Evolutionary conservation across 2,888 invertebrate species (phyloP), one percentile per base, ranked within the genome.

Genomic region (Liposcelis brunnea): DNA sequence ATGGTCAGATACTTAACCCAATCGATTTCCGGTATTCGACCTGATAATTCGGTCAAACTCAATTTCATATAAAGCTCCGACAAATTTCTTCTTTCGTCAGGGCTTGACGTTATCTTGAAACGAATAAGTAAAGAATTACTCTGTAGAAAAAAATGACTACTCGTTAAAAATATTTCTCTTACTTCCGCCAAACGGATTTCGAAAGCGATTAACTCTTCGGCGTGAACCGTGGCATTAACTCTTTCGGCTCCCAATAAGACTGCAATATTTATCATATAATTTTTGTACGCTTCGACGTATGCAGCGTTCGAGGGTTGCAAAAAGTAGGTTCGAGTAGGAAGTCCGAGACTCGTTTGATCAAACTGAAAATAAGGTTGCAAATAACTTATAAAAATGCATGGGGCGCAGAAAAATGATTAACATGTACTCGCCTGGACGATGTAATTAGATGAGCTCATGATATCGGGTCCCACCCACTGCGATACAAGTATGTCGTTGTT

Each of bases 381-480:
- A 40, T 35, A 35, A 6, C 15, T 16, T 35, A 7, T 4, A 15
- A 35, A 16, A 35, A 35, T 16, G 7, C 10, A 7, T 4, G 35
- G 7, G 14, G 7, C 5, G 35, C 10, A 7, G 35, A 4, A 35
- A 35, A 35, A 16, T 4, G 35, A 26, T 8, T 26, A 26, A 26
- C 19, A 15, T 14, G n/a, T 36, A 36, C 37, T 8, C 14, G 69
- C 71, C 63, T 70, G 63, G 46, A 94, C 81, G 7, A 93, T 77
- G 61, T 90, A 86, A 56, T 82, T 77, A 55, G 86, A 80, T 4
- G 93, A 90, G 61, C 93, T 86, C 59, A 87, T 87, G 47, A 93
- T 87, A 59, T 95, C 93, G 0, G 91, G 85, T 10, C 87, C 87
- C 33, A 93, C 85, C 81, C 84, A 85, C 59, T 85, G 77, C 0